These are phyloP conservation scores for Muscicapa adusta DNA, from an alignment of 2,113 vertebrate species.

Conservation along the genomic window DNA sequence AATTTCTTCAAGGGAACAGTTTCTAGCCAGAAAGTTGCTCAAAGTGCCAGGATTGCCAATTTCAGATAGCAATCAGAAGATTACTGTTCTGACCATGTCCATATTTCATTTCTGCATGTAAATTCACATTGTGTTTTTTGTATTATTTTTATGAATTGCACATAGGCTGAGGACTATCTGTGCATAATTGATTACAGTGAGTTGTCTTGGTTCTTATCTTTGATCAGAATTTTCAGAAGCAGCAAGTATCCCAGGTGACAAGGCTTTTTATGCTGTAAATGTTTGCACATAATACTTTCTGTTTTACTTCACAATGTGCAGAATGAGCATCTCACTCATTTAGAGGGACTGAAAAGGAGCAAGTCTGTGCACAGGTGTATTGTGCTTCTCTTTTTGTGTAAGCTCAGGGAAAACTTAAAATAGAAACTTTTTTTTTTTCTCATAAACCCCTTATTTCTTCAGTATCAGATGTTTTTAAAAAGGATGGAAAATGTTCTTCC, in stretches of 20 bases:
- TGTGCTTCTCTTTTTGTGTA: background rate
- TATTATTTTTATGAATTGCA: conserved; percentile 37
- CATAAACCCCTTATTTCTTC: background rate
- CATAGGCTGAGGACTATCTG: background rate
- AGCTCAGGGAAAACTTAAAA: background rate
- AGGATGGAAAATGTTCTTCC: background rate
- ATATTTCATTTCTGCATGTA: conserved; percentile 26
- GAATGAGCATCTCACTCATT: background rate
- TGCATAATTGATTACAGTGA: conserved; percentile 55
- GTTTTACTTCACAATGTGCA: conserved; percentile 20
- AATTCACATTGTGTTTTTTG: background rate
- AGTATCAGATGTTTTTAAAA: background rate
- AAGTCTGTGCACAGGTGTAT: background rate
- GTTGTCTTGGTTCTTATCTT: conserved; percentile 60
- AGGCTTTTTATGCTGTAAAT: conserved; percentile 35
- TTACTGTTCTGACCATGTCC: conserved; percentile 28
- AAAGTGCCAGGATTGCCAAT: background rate
- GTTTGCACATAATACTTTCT: conserved; percentile 48
- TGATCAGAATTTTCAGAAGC: conserved; percentile 52
- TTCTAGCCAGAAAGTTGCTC: accelerated
- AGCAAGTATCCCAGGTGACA: conserved; percentile 36
- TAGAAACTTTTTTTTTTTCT: background rate
- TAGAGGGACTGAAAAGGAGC: background rate
- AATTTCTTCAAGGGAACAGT: background rate
- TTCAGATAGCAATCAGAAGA: conserved; percentile 6